Evolutionary conservation across 1,140 invertebrate species (phyloP).

Genomic region (Habropoda laboriosa): DNA sequence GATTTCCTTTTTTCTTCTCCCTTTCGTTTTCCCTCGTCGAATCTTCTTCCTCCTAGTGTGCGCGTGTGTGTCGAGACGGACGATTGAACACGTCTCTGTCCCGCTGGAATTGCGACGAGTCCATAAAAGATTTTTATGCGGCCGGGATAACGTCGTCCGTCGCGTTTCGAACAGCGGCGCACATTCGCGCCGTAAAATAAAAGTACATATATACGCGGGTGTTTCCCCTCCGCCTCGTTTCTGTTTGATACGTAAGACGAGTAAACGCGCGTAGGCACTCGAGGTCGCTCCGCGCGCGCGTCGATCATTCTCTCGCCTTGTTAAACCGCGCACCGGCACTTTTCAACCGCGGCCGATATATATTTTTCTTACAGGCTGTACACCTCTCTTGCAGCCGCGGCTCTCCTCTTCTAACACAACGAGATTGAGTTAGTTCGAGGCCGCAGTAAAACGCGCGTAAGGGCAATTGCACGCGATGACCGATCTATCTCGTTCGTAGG

Average conservation of each 20-base stretch:
- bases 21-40: too few relatives aligned
- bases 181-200: slow-evolving; percentile 50
- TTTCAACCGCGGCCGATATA: slow-evolving; percentile 20
- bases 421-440: slow-evolving; percentile 21
- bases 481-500: too few relatives aligned
- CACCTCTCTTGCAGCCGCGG: too few relatives aligned
- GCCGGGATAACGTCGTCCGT: slow-evolving; percentile 36
- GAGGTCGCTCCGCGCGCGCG: neutral
- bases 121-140: slow-evolving; percentile 57
- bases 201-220: too few relatives aligned
- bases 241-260: slow-evolving; percentile 1
- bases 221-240: neutral
- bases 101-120: slow-evolving; percentile 10
- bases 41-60: too few relatives aligned
- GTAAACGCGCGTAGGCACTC: neutral
- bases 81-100: slow-evolving; percentile 1
- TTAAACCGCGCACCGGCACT: slow-evolving; percentile 24
- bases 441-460: slow-evolving; percentile 23
- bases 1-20: neutral
- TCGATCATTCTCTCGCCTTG: neutral
- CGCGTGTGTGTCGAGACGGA: neutral
- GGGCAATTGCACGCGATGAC: slow-evolving; percentile 9
- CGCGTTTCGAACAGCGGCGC: slow-evolving; percentile 34
- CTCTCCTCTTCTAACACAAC: too few relatives aligned
- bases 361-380: slow-evolving; percentile 35